Conservation (phyloP, 2,888 invertebrate species). For the Lathronympha strigana region DNA sequence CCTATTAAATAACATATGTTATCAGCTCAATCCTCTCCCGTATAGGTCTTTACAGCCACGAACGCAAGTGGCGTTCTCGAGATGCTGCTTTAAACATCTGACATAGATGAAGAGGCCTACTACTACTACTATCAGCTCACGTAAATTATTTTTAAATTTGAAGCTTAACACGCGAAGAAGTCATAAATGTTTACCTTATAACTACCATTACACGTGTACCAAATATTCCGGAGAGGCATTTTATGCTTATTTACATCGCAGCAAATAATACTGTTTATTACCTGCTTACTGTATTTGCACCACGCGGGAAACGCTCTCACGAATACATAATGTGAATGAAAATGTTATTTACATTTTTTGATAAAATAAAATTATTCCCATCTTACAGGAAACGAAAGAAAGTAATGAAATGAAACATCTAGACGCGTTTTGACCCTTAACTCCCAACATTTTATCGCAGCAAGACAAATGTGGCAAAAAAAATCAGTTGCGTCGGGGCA, state of each 20-base stretch:
- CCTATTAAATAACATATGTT: no score
- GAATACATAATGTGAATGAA: neutral
- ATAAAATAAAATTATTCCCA: neutral
- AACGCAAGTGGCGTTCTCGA: no score
- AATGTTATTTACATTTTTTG: neutral
- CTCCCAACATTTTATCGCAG: slow-evolving; percentile 33
- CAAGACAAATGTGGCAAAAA: slow-evolving; percentile 36
- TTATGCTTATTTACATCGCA: slow-evolving; percentile 7
- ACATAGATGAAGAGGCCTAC: no score
- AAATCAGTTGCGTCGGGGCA: slow-evolving; percentile 43
- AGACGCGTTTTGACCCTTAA: slow-evolving; percentile 21
- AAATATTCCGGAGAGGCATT: no score
- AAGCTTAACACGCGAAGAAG: slow-evolving; percentile 18
- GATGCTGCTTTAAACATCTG: no score
- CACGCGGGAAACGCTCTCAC: neutral
- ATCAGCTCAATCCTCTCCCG: no score
- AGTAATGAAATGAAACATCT: slow-evolving; percentile 23
- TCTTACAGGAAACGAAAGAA: neutral
- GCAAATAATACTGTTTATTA: no score
- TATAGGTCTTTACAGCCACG: no score
- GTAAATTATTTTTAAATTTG: neutral
- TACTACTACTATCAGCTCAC: no score
- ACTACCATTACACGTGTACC: no score
- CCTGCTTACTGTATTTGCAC: neutral
- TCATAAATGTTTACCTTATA: slow-evolving; percentile 18